These are phyloP conservation scores for Megaptera novaeangliae DNA, from an alignment of 2,113 vertebrate species.

Conservation along the genomic window DNA sequence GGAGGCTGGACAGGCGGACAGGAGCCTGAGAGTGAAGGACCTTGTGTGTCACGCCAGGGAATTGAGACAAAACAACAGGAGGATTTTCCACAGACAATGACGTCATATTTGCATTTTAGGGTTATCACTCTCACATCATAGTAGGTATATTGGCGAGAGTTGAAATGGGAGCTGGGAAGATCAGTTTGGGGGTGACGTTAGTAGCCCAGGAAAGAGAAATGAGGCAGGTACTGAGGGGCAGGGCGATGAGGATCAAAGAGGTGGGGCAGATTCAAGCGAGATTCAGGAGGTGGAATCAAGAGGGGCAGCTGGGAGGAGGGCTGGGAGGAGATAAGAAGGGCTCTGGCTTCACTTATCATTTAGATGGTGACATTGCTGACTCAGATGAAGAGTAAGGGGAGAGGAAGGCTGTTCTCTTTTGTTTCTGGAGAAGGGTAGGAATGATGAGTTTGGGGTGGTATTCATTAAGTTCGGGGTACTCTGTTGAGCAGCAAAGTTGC, in stretches of 20 bases:
- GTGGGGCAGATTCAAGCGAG: neutral
- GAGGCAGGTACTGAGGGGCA: neutral
- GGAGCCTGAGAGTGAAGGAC: neutral
- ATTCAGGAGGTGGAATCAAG: too few species aligned
- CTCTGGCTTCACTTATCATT: neutral
- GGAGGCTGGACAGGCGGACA: neutral
- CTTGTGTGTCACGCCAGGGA: neutral
- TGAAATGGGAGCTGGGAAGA: neutral
- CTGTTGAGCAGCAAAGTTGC: neutral
- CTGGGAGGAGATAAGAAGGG: neutral
- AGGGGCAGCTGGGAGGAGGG: accelerated
- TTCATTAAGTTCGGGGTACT: neutral
- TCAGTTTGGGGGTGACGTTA: neutral
- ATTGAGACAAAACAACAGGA: too few species aligned
- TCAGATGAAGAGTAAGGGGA: neutral
- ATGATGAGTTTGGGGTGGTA: neutral
- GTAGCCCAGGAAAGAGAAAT: neutral
- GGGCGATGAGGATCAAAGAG: neutral
- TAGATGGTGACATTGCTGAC: neutral
- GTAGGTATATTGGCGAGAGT: neutral
- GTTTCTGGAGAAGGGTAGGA: neutral
- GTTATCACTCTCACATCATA: neutral
- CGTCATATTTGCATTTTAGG: neutral
- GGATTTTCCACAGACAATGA: neutral
- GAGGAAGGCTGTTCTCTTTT: neutral